Conservation (phyloP, 2,797 vertebrate genomes). For the Myripristis jacobus region DNA sequence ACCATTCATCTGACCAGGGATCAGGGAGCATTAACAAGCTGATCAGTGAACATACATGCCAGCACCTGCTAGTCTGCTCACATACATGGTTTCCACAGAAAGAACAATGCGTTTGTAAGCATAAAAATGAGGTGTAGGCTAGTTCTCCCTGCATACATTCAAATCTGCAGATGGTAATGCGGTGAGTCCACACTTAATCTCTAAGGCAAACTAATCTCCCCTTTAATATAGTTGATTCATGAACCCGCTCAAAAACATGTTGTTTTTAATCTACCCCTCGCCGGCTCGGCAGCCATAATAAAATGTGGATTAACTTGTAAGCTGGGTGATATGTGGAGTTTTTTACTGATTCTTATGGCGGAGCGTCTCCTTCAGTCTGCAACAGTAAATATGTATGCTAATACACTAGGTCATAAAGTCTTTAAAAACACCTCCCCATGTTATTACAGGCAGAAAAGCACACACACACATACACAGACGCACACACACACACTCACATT, state of each 20-base stretch:
- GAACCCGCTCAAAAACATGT: constrained; percentile 82
- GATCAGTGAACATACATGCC: constrained; percentile 13
- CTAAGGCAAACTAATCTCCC: constrained; percentile 82
- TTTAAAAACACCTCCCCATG: constrained; percentile 69
- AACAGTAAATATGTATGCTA: constrained; percentile 84
- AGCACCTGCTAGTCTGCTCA: constrained; percentile 12
- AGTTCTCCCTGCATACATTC: constrained; percentile 42
- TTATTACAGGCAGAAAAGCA: constrained; percentile 62
- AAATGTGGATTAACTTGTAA: constrained; percentile 86
- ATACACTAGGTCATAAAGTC: constrained; percentile 78
- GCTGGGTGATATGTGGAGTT: constrained; percentile 72
- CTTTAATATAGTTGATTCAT: constrained; percentile 85
- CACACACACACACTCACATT: constrained; percentile 12
- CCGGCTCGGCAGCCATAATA: constrained; percentile 82
- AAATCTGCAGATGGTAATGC: constrained; percentile 71
- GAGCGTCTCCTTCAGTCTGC: constrained; percentile 65
- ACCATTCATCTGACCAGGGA: constrained; percentile 8
- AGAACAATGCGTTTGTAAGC: constrained; percentile 14
- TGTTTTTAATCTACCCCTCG: constrained; percentile 85
- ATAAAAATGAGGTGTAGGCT: constrained; percentile 27
- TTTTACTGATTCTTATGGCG: constrained; percentile 63
- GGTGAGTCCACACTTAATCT: constrained; percentile 75
- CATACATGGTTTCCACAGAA: constrained; percentile 13
- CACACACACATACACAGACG: constrained; percentile 37
- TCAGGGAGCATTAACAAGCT: constrained; percentile 1